phyloP scores from a whole-genome alignment of 1,140 invertebrate species.

The Aphaenogaster ashmeadi region DNA sequence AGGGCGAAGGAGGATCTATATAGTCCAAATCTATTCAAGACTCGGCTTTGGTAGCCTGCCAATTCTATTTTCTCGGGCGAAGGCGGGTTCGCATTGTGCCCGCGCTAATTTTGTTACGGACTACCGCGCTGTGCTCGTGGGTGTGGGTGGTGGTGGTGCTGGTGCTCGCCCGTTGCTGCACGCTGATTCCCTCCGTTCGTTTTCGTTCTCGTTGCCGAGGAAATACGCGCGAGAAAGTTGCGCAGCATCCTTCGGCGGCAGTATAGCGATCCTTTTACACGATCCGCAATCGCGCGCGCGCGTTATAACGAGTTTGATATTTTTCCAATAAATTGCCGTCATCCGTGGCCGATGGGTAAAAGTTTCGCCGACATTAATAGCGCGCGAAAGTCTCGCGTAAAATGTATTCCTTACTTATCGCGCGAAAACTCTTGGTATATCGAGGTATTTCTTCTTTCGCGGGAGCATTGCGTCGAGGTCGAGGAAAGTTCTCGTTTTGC shows the following conservation, averaged over 20 bases:
- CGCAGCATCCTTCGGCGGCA: not conserved
- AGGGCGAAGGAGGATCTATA: constrained; percentile 79
- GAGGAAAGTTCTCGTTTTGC: not conserved
- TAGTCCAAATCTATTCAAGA: constrained; percentile 85
- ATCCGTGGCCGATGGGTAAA: not conserved
- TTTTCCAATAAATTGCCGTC: constrained; percentile 22
- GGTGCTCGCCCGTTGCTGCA: not conserved
- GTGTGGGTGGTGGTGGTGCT: constrained; percentile 55
- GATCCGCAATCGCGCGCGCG: not conserved
- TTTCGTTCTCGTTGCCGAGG: constrained; percentile 14
- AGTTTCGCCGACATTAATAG: not conserved
- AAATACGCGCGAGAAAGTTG: constrained; percentile 37
- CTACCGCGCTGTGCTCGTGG: constrained; percentile 54
- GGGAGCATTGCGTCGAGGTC: not conserved
- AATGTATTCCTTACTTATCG: not conserved
- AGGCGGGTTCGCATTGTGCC: constrained; percentile 85
- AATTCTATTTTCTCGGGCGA: constrained; percentile 86
- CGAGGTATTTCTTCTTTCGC: not conserved
- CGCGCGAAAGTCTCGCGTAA: not conserved
- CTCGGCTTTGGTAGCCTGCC: constrained; percentile 82
- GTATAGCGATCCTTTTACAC: not conserved
- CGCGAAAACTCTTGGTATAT: not conserved
- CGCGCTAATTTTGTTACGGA: constrained; percentile 84
- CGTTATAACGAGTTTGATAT: not conserved
- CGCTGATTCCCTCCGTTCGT: constrained; percentile 14